Percentiles rank a stretch among this genome's conserved stretches.
phyloP scores from a whole-genome alignment of 2,888 invertebrate genomes.

The Pachliopta kotzebuea region DNA sequence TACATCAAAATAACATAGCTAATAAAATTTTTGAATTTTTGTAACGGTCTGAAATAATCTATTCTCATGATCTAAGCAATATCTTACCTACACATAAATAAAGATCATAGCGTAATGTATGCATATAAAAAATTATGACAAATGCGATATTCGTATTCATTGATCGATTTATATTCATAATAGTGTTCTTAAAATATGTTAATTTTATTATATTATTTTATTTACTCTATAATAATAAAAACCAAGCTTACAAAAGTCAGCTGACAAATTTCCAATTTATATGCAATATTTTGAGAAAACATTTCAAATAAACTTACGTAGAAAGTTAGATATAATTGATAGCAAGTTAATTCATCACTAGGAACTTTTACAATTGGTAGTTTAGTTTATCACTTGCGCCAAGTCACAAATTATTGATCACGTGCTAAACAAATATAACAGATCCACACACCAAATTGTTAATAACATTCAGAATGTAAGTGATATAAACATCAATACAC shows the following conservation, averaged over 20 bases:
- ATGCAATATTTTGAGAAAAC: slow-evolving; percentile 5
- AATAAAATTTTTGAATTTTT: neutral
- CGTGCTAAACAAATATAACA: slow-evolving; percentile 33
- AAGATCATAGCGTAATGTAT: slow-evolving; percentile 1
- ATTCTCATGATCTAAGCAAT: slow-evolving; percentile 8
- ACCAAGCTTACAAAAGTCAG: slow-evolving; percentile 11
- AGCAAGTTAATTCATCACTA: slow-evolving; percentile 14
- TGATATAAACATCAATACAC: slow-evolving; percentile 29
- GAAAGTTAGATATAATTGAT: slow-evolving; percentile 12
- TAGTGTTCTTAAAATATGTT: slow-evolving; percentile 32
- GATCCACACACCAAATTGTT: slow-evolving; percentile 41
- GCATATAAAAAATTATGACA: slow-evolving; percentile 15
- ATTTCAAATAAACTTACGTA: slow-evolving; percentile 21
- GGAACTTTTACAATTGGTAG: slow-evolving; percentile 10
- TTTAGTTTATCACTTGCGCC: slow-evolving; percentile 18
- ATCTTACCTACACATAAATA: slow-evolving; percentile 11
- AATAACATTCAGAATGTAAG: slow-evolving; percentile 28
- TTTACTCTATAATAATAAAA: slow-evolving; percentile 17
- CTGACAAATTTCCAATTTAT: slow-evolving; percentile 13
- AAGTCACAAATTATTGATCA: slow-evolving; percentile 11
- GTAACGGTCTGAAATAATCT: neutral
- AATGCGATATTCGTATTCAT: slow-evolving; percentile 34
- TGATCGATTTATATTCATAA: slow-evolving; percentile 35
- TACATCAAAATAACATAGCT: too few relatives aligned
- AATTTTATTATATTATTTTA: slow-evolving; percentile 28